Evolutionary conservation across 2,888 invertebrate species (phyloP).

Genomic region (Drosophila tripunctata): DNA sequence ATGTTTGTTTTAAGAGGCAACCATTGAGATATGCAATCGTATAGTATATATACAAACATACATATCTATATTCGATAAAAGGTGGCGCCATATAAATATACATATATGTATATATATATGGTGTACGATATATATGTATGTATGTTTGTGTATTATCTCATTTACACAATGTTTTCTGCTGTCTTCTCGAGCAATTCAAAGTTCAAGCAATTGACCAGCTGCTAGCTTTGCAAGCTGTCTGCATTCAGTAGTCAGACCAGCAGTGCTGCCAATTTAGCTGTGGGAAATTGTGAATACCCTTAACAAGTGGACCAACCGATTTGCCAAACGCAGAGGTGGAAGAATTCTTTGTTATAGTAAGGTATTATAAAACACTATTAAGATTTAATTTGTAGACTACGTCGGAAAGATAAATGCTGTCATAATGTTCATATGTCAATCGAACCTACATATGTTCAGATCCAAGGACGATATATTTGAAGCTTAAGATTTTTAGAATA

Average conservation of each 20-base stretch:
- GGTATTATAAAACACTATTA: too few relatives aligned
- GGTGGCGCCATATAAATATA: background rate
- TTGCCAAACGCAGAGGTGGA: too few relatives aligned
- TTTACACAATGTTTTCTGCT: constrained; percentile 16
- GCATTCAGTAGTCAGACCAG: constrained; percentile 14
- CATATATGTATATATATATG: background rate
- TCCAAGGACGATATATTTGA: too few relatives aligned
- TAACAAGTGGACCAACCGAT: too few relatives aligned
- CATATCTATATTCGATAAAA: background rate
- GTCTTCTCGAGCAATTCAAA: constrained; percentile 27
- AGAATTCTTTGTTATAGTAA: too few relatives aligned
- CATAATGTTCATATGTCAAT: too few relatives aligned
- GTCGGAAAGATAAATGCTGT: too few relatives aligned
- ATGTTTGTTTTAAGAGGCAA: background rate
- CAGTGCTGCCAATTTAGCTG: too few relatives aligned
- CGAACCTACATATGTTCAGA: too few relatives aligned
- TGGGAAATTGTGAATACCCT: too few relatives aligned
- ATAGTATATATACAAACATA: background rate
- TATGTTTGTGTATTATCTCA: constrained; percentile 2
- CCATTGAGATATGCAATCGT: background rate
- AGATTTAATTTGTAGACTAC: too few relatives aligned
- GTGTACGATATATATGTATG: background rate
- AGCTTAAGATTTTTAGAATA: too few relatives aligned
- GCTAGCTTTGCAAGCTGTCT: constrained; percentile 36
- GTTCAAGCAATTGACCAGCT: constrained; percentile 49